Conservation (phyloP, 2,888 invertebrate genomes). For the Microctonus brassicae region DNA sequence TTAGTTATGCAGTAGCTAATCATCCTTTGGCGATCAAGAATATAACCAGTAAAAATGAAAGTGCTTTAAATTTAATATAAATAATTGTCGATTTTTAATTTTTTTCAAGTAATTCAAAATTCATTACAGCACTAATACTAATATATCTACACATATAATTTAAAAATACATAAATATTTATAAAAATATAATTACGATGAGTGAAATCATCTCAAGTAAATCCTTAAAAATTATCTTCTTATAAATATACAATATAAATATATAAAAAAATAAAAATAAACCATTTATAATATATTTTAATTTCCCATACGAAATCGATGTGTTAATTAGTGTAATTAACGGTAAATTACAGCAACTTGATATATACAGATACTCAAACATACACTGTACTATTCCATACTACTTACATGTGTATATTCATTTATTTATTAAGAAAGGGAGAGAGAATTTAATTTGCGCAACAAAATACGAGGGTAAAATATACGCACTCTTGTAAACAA, state of each 20-base stretch:
- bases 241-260: background rate
- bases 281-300: too few relatives aligned
- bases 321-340: slow-evolving; percentile 58
- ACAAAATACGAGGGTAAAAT: slow-evolving; percentile 42
- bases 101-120: too few relatives aligned
- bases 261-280: slow-evolving; percentile 14
- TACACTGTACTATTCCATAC: slow-evolving; percentile 31
- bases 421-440: too few relatives aligned
- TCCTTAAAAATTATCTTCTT: too few relatives aligned
- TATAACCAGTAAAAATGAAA: slow-evolving; percentile 49
- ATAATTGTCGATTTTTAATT: too few relatives aligned
- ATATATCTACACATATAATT: too few relatives aligned
- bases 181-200: too few relatives aligned
- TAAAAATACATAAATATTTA: too few relatives aligned
- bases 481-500: slow-evolving; percentile 36
- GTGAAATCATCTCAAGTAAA: too few relatives aligned
- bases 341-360: slow-evolving; percentile 44
- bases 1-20: slow-evolving; percentile 30
- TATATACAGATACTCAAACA: slow-evolving; percentile 25
- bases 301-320: slow-evolving; percentile 46
- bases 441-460: slow-evolving; percentile 46
- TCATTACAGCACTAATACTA: too few relatives aligned
- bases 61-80: too few relatives aligned
- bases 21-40: slow-evolving; percentile 47
- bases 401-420: slow-evolving; percentile 32